These are phyloP conservation scores for Dromaius novaehollandiae DNA, from an alignment of 2,113 vertebrate species.

Conservation along the genomic window DNA sequence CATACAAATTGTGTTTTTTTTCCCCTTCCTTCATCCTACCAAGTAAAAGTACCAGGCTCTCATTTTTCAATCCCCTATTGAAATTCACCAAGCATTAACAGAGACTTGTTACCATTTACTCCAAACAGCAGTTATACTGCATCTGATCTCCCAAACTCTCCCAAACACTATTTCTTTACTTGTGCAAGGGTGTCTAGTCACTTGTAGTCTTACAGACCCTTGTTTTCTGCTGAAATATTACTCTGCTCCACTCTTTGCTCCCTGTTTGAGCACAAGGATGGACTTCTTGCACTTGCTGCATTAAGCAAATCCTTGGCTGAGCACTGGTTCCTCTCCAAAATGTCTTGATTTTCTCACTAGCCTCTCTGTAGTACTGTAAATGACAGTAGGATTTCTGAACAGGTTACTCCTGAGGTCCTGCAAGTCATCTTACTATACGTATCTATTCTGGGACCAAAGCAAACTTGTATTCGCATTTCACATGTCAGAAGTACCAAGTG, in stretches of 20 bases:
- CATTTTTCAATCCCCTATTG: neutral
- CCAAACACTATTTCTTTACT: neutral
- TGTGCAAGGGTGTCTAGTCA: neutral
- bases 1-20: fast-evolving
- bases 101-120: neutral
- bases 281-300: neutral
- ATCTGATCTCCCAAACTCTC: neutral
- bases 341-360: neutral
- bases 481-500: too few species aligned
- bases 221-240: neutral
- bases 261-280: neutral
- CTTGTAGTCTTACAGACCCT: neutral
- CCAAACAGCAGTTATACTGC: neutral
- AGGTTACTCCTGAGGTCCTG: neutral
- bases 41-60: neutral
- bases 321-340: neutral
- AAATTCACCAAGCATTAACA: neutral
- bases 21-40: fast-evolving
- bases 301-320: neutral
- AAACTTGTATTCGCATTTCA: too few species aligned
- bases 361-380: neutral
- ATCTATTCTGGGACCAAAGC: neutral
- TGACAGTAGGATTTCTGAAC: neutral
- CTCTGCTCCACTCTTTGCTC: neutral
- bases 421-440: neutral